Base-by-base conservation (phyloP, 2,797 vertebrate genomes). In the Anguilla marmorata region DNA sequence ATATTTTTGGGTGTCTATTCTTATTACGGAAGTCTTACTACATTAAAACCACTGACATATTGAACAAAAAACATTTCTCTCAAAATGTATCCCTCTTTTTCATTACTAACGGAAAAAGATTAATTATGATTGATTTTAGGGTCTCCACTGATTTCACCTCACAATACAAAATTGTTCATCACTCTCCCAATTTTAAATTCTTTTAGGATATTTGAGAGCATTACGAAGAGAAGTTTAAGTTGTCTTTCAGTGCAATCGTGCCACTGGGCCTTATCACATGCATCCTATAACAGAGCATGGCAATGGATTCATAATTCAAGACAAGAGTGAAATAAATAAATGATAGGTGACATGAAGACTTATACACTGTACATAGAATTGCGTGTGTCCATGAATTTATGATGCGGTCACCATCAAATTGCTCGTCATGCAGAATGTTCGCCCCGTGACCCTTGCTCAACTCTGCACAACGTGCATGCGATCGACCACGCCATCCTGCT, bases 401-500 rank as follows among this genome's bases (percentile, higher is more conserved):
- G 19, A 86, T 52, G 86, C 76, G 86, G 50, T 86, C 58, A 86
- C 45, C 48, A 79, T 56, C 48, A 41, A 79, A 79, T 79, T 86
- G 48, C 86, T 86, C 45, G 60, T 45, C 60, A 69, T 76, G 86
- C 66, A 76, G 86, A 58, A 76, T 41, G 69, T 86, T 86, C 52
- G 33, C 48, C 72, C 86, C 21, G 9, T 72, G 66, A 50, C 41
- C 63, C 45, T 27, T 27, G 19, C 41, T 33, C 48, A 33, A 45
- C 3, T 16, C 21, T 19, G 66, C 56, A 82, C 33, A 80, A 30
- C 80, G 3, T 41, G 50, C 80, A n/a, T 83, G 80, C n/a, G 24
- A 52, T 84, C 27, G 24, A 54, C 82, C 52, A 54, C 12, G 45
- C 80, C 80, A 83, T 52, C 74, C 19, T 41, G 33, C 45, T n/a